Evolutionary conservation across 2,888 invertebrate genomes (phyloP), one percentile per base, ranked within the genome.

Genomic region (Junonia oenone): DNA sequence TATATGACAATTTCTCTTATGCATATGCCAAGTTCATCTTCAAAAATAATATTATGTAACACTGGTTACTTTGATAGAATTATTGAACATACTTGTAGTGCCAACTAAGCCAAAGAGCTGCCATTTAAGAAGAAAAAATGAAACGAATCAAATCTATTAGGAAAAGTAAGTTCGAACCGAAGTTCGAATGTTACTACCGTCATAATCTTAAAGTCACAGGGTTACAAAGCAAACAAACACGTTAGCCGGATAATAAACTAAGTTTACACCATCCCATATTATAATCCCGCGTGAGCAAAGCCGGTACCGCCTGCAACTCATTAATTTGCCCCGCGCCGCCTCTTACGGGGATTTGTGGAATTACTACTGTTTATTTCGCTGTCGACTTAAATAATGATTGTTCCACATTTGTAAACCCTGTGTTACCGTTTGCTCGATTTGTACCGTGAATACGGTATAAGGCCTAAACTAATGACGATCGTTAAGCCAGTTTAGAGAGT

Each of bases 351-450:
- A 81, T 83, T 80, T 81, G 76, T 77, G 73, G 76, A 73, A 79
- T 79, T 79, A 78, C 78, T 76, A 76, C 79, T 83, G 82, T 83
- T 83, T 82, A 83, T 81, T 75, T 72, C 68, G 65, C 66, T 69
- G 74, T 71, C 71, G 72, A 73, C 73, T 76, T 75, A 71, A 73
- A 73, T 74, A 73, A 75, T 73, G 71, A 69, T 71, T 70, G 68
- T 67, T 69, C 67, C 61, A 68, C 65, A 68, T 70, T 64, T 60
- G 59, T 62, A 58, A 52, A 46, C 58, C 52, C 38, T 38, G 51
- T 67, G 60, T 64, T 45, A 46, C 46, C 46, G 27, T 46, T 62
- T 59, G 56, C 35, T 51, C 57, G 51, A 62, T 63, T 62, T 59
- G 56, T 58, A 62, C 59, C 51, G 13, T 33, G 40, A n/a, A 40